Base-by-base conservation (phyloP, 2,113 vertebrate genomes). In the Lota lota region DNA sequence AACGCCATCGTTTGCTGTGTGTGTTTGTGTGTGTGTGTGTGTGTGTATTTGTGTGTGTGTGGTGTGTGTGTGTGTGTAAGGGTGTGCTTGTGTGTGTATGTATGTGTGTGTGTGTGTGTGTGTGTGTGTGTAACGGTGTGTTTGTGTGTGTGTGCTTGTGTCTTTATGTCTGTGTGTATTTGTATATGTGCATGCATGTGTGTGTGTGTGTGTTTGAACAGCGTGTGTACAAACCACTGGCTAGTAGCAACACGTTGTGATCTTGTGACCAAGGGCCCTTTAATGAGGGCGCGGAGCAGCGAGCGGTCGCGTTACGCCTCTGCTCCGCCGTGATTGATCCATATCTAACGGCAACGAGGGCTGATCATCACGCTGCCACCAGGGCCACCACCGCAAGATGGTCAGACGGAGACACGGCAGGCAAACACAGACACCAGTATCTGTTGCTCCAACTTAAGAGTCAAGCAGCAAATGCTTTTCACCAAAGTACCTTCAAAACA, bases 201-300 rank as follows among this genome's bases (percentile, higher is more conserved):
- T 20, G n/a, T 40, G 33, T 8, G 18, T 63, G 33, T 20, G 19
- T 64, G 68, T 61, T 53, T 53, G 51, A 3, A 53, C 51, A 53
- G 47, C 58, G 36, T 59, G 19, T 28, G 28, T 70, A 77, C 74
- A 80, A 80, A 80, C 77, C 78, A 65, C 75, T 73, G 77, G 81
- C 75, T 82, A 79, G 82, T 85, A 84, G 82, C 79, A 88, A 84
- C 75, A 69, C 64, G 80, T 33, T 33, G 60, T 78, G 82, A 80
- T 87, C 84, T 87, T 77, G 81, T 89, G 84, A 89, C 83, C 63
- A 88, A 73, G 78, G 81, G 78, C 85, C n/a, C 76, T 75, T 82
- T 87, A 86, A 87, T 86, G 79, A 86, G 70, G 59, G 74, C 63
- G 66, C 71, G 77, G 73, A 79, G 72, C 69, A 78, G 69, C 81